phyloP scores from a whole-genome alignment of 2,113 vertebrate genomes.

The Sceloporus tristichus region DNA sequence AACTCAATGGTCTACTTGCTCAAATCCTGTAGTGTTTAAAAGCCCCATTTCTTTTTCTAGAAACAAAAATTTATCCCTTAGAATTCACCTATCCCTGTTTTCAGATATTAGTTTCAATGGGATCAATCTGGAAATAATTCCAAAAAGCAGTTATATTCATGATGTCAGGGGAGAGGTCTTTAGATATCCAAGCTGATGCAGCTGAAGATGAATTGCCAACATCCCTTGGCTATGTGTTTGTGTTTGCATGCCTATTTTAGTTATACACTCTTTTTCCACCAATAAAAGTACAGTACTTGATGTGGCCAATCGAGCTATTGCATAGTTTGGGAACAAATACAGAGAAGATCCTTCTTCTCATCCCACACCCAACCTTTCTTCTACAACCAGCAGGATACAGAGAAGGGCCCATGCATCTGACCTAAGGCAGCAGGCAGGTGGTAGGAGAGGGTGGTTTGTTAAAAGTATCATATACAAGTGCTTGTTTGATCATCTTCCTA shows the following conservation, averaged over 20 bases:
- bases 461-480: neutral
- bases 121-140: neutral
- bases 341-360: no score
- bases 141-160: neutral
- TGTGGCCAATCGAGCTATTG: neutral
- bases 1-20: no score
- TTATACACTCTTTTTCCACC: no score
- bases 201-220: neutral
- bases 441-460: neutral
- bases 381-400: no score
- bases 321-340: neutral
- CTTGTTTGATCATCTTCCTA: neutral
- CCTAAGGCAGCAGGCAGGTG: neutral
- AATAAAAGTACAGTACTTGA: no score
- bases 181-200: neutral
- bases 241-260: no score
- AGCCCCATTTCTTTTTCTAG: no score
- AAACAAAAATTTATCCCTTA: no score
- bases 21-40: no score
- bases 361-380: no score
- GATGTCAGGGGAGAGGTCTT: neutral
- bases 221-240: neutral
- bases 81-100: neutral
- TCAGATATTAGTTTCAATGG: neutral
- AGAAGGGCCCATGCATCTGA: neutral